phyloP scores from a whole-genome alignment of 2,797 vertebrate genomes.

The Fistularia commersonii region DNA sequence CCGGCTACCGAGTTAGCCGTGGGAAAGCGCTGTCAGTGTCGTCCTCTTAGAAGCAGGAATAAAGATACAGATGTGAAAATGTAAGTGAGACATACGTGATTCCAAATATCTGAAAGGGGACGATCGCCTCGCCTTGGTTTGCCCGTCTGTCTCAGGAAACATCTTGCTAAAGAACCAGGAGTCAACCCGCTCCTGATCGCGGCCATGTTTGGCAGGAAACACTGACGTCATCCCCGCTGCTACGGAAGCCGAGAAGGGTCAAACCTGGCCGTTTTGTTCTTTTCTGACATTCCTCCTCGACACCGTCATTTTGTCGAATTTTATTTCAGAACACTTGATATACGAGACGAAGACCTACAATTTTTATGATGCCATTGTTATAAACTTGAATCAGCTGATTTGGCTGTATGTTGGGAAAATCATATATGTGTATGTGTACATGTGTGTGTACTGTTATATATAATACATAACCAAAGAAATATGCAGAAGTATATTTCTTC shows the following conservation, averaged over 20 bases:
- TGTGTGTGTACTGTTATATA: too few species aligned
- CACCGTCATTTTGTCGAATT: neutral
- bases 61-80: fast-evolving
- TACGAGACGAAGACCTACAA: too few species aligned
- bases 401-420: too few species aligned
- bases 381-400: too few species aligned
- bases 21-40: neutral
- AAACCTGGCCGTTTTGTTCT: neutral
- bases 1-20: constrained; percentile 37
- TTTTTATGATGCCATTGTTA: too few species aligned
- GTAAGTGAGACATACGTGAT: constrained; percentile 47
- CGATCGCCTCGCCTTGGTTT: constrained; percentile 29
- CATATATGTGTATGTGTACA: too few species aligned
- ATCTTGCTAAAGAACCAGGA: constrained; percentile 53
- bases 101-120: constrained; percentile 14
- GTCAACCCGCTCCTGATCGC: constrained; percentile 68
- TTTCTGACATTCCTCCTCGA: too few species aligned
- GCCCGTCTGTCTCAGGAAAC: constrained; percentile 55
- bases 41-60: neutral
- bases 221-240: neutral
- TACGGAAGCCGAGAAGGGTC: constrained; percentile 54
- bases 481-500: too few species aligned
- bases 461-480: too few species aligned
- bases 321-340: too few species aligned
- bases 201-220: constrained; percentile 57